phyloP scores from a whole-genome alignment of 2,113 vertebrate species.

The Echinops telfairi region DNA sequence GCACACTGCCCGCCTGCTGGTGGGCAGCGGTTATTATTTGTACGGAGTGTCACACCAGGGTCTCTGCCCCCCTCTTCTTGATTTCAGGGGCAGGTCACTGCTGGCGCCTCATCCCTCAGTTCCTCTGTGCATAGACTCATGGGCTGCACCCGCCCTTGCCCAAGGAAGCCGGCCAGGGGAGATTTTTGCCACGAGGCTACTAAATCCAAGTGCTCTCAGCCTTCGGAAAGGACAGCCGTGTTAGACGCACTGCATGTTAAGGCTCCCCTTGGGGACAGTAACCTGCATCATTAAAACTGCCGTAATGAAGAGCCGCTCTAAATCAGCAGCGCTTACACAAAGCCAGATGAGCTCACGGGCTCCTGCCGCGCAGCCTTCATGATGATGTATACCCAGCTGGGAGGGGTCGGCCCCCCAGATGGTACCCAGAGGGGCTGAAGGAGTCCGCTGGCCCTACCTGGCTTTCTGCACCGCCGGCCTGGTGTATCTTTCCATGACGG shows the following conservation, averaged over 20 bases:
- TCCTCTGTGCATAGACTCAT: neutral
- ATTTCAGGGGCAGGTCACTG: neutral
- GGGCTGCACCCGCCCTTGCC: constrained; percentile 44
- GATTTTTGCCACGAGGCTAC: constrained; percentile 70
- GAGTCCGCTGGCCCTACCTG: constrained; percentile 75
- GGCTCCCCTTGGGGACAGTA: constrained; percentile 79
- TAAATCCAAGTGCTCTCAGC: constrained; percentile 76
- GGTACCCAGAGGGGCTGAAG: too few relatives aligned
- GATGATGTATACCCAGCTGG: constrained; percentile 44
- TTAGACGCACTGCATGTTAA: constrained; percentile 74
- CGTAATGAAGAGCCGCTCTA: constrained; percentile 80
- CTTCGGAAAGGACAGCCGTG: constrained; percentile 80
- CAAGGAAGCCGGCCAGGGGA: constrained; percentile 36
- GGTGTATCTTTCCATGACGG: constrained; percentile 51
- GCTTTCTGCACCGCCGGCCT: constrained; percentile 60
- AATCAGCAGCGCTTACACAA: constrained; percentile 81
- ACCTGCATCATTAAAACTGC: constrained; percentile 83
- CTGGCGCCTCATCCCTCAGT: neutral
- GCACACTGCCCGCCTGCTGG: neutral
- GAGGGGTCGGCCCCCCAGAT: constrained; percentile 77
- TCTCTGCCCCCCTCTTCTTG: neutral
- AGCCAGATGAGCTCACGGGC: constrained; percentile 82
- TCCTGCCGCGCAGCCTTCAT: constrained; percentile 73
- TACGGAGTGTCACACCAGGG: neutral
- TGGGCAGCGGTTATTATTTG: neutral